phyloP scores from a whole-genome alignment of 1,140 invertebrate species.

The Pseudomyrmex flavicornis region DNA sequence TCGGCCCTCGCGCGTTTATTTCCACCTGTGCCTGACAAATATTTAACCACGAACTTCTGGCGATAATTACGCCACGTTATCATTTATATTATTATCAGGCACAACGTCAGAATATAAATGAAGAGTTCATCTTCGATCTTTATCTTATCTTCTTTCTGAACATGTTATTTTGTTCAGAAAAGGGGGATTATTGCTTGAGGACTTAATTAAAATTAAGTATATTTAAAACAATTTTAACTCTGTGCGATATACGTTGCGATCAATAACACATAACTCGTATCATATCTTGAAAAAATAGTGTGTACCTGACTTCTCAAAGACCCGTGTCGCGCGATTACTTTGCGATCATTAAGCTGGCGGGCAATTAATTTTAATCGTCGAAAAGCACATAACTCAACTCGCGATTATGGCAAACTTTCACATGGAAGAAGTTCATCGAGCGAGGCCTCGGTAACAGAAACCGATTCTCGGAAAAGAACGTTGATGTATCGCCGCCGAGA shows the following conservation, averaged over 20 bases:
- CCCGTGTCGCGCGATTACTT: not conserved
- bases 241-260: not conserved
- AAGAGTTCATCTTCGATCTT: not conserved
- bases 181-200: too few species aligned
- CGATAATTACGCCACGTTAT: constrained; percentile 12
- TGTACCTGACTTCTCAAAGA: constrained; percentile 34
- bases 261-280: not conserved
- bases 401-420: constrained; percentile 43
- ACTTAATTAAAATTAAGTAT: not conserved
- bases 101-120: not conserved
- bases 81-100: not conserved
- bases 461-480: constrained; percentile 31
- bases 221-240: not conserved
- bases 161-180: too few species aligned
- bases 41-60: constrained; percentile 9
- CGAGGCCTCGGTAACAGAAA: not conserved
- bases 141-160: not conserved
- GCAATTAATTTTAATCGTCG: constrained; percentile 51
- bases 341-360: constrained; percentile 6
- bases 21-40: constrained; percentile 32
- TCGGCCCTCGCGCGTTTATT: not conserved
- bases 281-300: not conserved
- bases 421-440: constrained; percentile 24
- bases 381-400: constrained; percentile 44
- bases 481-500: constrained; percentile 9